These are phyloP conservation scores for Anoplopoma fimbria DNA, from an alignment of 2,113 vertebrate genomes.

Conservation along the genomic window DNA sequence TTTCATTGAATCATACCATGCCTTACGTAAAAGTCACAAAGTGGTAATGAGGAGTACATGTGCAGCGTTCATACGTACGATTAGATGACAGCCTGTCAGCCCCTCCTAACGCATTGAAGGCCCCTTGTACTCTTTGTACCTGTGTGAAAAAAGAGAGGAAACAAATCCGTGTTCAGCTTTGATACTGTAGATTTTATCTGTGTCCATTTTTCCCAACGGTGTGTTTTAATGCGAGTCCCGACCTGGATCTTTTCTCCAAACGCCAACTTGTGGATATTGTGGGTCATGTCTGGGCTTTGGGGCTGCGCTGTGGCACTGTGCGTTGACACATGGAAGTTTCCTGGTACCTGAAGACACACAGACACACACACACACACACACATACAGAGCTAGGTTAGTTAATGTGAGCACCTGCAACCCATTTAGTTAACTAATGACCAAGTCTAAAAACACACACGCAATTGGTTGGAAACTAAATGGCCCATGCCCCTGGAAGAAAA, in stretches of 20 bases:
- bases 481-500: constrained; percentile 25
- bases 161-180: not conserved
- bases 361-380: constrained; percentile 27
- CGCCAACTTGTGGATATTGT: constrained; percentile 94
- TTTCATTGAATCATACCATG: constrained; percentile 26
- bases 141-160: constrained; percentile 68
- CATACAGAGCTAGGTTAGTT: not conserved
- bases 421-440: constrained; percentile 56
- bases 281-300: constrained; percentile 97
- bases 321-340: constrained; percentile 98
- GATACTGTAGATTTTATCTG: not conserved
- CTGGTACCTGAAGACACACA: constrained; percentile 88
- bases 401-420: constrained; percentile 25
- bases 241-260: constrained; percentile 97
- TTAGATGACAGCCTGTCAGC: constrained; percentile 93
- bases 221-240: not conserved
- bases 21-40: constrained; percentile 27
- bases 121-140: constrained; percentile 94
- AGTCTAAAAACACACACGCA: not conserved
- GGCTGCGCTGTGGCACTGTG: constrained; percentile 99
- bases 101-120: constrained; percentile 96
- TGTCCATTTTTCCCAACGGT: not conserved
- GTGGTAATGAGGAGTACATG: constrained; percentile 2
- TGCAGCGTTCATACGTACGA: constrained; percentile 85
- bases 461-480: constrained; percentile 41